Evolutionary conservation across 1,140 invertebrate genomes (phyloP).

Genomic region (Drosophila nigromelanica): DNA sequence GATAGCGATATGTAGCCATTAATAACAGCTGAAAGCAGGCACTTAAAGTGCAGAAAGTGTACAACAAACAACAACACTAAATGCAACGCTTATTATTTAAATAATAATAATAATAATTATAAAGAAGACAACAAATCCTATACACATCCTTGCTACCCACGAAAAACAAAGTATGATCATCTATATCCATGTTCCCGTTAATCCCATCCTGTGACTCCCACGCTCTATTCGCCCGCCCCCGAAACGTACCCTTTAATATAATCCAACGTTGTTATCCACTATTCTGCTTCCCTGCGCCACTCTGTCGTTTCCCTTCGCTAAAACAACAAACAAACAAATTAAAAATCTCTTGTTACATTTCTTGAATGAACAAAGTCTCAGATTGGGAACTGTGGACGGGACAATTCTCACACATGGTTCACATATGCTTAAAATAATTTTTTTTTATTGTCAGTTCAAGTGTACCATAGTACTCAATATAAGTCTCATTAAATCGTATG

Average conservation of each 20-base stretch:
- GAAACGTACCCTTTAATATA: conserved; percentile 15
- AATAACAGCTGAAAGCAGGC: conserved; percentile 25
- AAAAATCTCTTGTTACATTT: conserved; percentile 53
- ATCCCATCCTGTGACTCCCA: conserved; percentile 59
- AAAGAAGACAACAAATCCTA: conserved; percentile 66
- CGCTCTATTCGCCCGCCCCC: conserved; percentile 42
- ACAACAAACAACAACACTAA: conserved; percentile 52
- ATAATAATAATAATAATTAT: conserved; percentile 51
- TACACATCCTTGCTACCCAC: conserved; percentile 66
- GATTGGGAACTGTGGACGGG: conserved; percentile 85
- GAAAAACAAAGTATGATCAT: conserved; percentile 44
- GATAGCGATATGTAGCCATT: conserved; percentile 80
- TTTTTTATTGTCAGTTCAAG: conserved; percentile 28
- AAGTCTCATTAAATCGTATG: conserved; percentile 61
- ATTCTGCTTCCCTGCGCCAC: conserved; percentile 43
- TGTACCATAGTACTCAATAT: conserved; percentile 42
- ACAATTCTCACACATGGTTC: conserved; percentile 85
- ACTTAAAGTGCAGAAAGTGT: conserved; percentile 34
- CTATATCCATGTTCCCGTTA: conserved; percentile 46
- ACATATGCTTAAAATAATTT: conserved; percentile 73
- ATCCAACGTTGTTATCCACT: conserved; percentile 45
- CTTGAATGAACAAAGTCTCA: conserved; percentile 82
- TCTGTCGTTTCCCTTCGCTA: conserved; percentile 76
- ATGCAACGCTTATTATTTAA: conserved; percentile 29
- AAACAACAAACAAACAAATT: conserved; percentile 23